These are phyloP conservation scores for Crossaster papposus DNA, from an alignment of 53 echinoderm and acorn worm species.

Conservation along the genomic window DNA sequence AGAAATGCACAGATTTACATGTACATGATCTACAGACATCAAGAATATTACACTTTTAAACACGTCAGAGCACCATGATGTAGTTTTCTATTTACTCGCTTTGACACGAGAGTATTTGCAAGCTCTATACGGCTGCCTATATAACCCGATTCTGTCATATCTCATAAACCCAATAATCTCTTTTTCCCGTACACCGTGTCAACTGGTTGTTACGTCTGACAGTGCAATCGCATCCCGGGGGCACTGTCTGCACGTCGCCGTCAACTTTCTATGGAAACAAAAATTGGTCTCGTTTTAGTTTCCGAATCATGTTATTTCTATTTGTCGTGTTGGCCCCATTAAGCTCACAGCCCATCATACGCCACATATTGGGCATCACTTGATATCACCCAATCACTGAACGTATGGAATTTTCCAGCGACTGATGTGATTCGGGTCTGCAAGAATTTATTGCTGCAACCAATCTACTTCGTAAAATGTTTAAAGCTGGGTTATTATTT, in stretches of 20 bases:
- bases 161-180: background rate
- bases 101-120: background rate
- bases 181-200: background rate
- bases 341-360: background rate
- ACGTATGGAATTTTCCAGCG: background rate
- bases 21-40: background rate
- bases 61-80: background rate
- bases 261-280: background rate
- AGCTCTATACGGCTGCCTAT: background rate
- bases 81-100: background rate
- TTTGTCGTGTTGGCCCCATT: background rate
- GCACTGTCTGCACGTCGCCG: background rate
- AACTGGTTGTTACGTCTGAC: background rate
- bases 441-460: no score
- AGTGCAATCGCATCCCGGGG: background rate
- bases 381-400: background rate
- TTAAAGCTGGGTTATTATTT: no score
- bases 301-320: background rate
- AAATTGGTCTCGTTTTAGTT: background rate
- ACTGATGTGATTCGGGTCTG: no score
- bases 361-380: background rate
- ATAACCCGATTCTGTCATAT: background rate
- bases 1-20: background rate
- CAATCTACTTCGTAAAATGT: no score
- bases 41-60: background rate